A percentile compares a stretch with the other conserved stretches of the same genome.
phyloP scores from a whole-genome alignment of 1,140 invertebrate genomes.

The Sitophilus oryzae region DNA sequence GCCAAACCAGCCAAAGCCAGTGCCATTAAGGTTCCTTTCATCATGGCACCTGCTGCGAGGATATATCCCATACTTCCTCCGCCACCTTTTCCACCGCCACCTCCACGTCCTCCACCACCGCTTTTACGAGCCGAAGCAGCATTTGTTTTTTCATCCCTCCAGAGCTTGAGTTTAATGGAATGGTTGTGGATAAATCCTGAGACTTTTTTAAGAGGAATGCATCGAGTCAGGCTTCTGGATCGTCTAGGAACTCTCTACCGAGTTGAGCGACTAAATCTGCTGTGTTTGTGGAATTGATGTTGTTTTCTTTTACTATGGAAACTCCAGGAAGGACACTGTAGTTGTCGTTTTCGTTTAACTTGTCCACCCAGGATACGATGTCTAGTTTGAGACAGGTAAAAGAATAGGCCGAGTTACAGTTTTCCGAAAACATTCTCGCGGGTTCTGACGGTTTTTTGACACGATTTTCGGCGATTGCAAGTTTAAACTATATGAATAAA shows the following conservation, averaged over 20 bases:
- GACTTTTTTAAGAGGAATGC: conserved; percentile 66
- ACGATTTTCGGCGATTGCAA: background rate
- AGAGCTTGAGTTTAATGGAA: conserved; percentile 63
- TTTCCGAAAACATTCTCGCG: conserved; percentile 40
- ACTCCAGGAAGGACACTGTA: conserved; percentile 63
- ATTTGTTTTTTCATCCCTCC: conserved; percentile 48
- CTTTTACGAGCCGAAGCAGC: conserved; percentile 31
- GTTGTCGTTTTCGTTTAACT: conserved; percentile 57
- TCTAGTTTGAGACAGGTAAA: conserved; percentile 72
- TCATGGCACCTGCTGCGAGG: conserved; percentile 54
- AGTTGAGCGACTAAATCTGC: conserved; percentile 66
- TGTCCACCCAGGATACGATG: conserved; percentile 69
- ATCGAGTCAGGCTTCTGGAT: conserved; percentile 66
- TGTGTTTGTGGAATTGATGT: conserved; percentile 47
- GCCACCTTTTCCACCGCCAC: conserved; percentile 49
- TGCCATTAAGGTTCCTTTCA: conserved; percentile 67
- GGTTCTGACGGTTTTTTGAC: conserved; percentile 28
- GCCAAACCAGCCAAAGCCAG: conserved; percentile 73
- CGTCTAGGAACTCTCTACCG: conserved; percentile 65
- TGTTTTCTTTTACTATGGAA: conserved; percentile 61
- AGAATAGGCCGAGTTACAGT: conserved; percentile 62
- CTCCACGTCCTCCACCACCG: too few relatives aligned
- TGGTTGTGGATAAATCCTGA: conserved; percentile 65
- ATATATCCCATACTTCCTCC: conserved; percentile 49
- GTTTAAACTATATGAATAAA: too few relatives aligned